Base-by-base conservation (phyloP, 2,888 invertebrate species). In the Masnerella sp. region DNA sequence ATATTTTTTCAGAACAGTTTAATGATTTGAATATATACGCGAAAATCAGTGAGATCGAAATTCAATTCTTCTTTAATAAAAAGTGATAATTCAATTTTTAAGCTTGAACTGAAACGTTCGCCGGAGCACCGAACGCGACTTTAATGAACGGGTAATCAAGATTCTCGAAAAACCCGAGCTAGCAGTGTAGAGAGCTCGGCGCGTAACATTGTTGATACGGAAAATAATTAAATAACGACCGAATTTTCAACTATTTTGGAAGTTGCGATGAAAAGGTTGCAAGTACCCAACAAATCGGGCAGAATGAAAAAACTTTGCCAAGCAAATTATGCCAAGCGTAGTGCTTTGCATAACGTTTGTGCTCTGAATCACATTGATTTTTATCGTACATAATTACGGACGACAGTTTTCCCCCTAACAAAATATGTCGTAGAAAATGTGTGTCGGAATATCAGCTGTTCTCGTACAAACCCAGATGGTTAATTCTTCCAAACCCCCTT, bases 371-470 rank as follows among this genome's bases (percentile, higher is more conserved):
- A 20, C 38, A 40, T 54, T 38, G 56, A 69, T 54, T 38, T 54
- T 45, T 61, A 38, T 61, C 47, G 34, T 7, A 14, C 22, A 20
- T 54, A 70, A 70, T 62, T 62, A 49, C 12, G 36, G 15, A 18
- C 9, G 34, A 40, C 61, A 32, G 52, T 49, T 51, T 51, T 40
- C 38, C 15, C 40, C 69, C 54, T 38, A n/a, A 34, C 12, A 14
- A 61, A 69, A 68, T 68, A 68, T 59, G 52, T 61, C 56, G 56
- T 47, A 49, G 61, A 42, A 69, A 70, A 62, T 36, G 49, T 49
- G 52, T 69, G 49, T 49, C 61, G 25, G 34, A 54, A 56, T 62
- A 62, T 70, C 62, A 70, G 70, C 70, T 70, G 70, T 47, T 69
- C 47, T 22, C 8, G 8, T 7, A 25, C 34, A 3, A 14, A n/a